These are phyloP conservation scores for Drosophila greeni DNA, from an alignment of 2,888 invertebrate species.

Conservation along the genomic window DNA sequence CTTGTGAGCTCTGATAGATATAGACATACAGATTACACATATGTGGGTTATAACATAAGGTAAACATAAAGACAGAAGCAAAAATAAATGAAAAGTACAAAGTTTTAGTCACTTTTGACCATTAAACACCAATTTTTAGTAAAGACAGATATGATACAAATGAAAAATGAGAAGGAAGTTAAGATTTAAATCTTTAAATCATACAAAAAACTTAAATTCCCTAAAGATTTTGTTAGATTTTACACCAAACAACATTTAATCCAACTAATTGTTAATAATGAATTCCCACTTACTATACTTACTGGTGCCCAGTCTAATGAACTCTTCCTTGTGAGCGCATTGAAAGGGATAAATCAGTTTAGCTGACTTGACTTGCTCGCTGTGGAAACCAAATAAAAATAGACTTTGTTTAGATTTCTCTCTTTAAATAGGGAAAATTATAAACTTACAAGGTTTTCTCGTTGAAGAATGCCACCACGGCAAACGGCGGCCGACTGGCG, in stretches of 20 bases:
- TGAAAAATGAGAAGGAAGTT: background rate
- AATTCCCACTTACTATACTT: constrained; percentile 60
- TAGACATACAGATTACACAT: no score
- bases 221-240: background rate
- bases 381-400: constrained; percentile 74
- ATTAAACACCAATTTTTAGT: no score
- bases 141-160: no score
- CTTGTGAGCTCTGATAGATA: no score
- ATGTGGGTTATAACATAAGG: no score
- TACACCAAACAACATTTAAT: background rate
- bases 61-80: no score
- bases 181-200: background rate
- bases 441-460: constrained; percentile 89
- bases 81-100: no score
- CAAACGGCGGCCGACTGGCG: constrained; percentile 86
- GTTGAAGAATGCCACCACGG: constrained; percentile 90
- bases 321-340: constrained; percentile 87
- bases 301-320: constrained; percentile 90
- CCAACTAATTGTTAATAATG: background rate
- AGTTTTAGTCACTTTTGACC: no score
- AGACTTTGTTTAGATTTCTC: background rate
- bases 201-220: background rate
- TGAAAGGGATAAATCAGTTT: constrained; percentile 88
- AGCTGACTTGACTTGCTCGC: constrained; percentile 87
- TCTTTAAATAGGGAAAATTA: background rate